Percentiles rank a stretch among this genome's conserved stretches.
Conservation (phyloP, 2,113 vertebrate species). For the Corythoichthys intestinalis region DNA sequence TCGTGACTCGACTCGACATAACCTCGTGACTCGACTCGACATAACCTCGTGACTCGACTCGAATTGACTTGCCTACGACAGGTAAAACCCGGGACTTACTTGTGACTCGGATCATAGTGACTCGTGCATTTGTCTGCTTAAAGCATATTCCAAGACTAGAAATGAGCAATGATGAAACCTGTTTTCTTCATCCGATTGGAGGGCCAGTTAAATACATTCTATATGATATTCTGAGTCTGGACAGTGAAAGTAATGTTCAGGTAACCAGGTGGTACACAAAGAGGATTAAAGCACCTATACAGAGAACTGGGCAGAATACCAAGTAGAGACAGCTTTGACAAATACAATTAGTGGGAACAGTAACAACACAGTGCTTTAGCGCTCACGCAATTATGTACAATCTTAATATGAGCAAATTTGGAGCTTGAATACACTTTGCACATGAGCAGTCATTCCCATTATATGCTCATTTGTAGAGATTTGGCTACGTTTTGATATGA, state of each 20-base stretch:
- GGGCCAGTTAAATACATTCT: neutral
- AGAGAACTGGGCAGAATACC: neutral
- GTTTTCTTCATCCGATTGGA: constrained; percentile 11
- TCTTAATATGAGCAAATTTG: neutral
- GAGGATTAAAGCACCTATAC: neutral
- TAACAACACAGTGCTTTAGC: neutral
- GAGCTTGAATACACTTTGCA: neutral
- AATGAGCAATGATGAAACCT: neutral
- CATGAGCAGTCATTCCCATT: neutral
- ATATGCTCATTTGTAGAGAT: neutral
- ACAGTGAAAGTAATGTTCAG: neutral
- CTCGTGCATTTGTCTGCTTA: no score
- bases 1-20: no score
- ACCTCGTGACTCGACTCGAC: no score
- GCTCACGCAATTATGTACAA: neutral
- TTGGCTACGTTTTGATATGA: neutral
- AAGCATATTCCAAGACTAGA: neutral
- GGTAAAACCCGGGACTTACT: no score
- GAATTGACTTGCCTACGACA: no score
- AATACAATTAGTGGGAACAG: neutral
- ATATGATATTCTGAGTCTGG: neutral
- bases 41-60: no score
- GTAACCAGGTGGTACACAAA: neutral
- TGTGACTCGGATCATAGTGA: no score
- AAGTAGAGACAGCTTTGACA: neutral